phyloP scores from a whole-genome alignment of 2,797 vertebrate species.

The Philypnodon macrostomus region DNA sequence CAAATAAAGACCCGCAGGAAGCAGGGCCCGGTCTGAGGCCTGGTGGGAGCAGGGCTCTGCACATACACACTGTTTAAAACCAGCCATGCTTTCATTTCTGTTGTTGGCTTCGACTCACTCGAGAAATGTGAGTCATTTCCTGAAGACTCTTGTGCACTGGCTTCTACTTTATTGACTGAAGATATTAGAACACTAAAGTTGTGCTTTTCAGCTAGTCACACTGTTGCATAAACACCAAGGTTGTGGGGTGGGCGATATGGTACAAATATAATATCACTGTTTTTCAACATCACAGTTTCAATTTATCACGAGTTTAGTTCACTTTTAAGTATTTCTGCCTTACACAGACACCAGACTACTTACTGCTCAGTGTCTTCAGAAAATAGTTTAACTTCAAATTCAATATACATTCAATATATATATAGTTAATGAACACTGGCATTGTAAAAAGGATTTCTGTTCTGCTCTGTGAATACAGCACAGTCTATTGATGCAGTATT shows the following conservation, averaged over 20 bases:
- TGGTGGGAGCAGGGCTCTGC: slow-evolving; percentile 29
- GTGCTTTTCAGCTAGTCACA: background rate
- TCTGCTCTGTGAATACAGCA: no score
- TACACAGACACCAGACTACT: no score
- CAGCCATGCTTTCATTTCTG: slow-evolving; percentile 17
- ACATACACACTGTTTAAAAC: slow-evolving; percentile 23
- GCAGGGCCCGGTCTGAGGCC: slow-evolving; percentile 22
- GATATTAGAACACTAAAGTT: background rate
- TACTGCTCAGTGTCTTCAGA: no score
- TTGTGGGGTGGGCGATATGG: background rate
- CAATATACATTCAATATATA: no score
- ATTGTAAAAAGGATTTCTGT: no score
- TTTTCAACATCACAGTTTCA: no score
- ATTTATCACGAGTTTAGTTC: no score
- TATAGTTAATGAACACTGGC: no score
- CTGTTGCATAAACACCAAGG: slow-evolving; percentile 10
- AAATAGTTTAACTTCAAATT: no score
- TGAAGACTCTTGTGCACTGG: background rate
- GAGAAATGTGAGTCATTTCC: slow-evolving; percentile 17
- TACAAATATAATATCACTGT: no score
- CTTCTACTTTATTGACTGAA: slow-evolving; percentile 2
- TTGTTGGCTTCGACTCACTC: background rate
- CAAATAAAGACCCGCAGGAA: slow-evolving; percentile 57
- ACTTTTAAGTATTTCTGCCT: no score
- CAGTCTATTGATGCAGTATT: no score